phyloP scores from a whole-genome alignment of 2,113 vertebrate genomes.

The Carassius carassius region DNA sequence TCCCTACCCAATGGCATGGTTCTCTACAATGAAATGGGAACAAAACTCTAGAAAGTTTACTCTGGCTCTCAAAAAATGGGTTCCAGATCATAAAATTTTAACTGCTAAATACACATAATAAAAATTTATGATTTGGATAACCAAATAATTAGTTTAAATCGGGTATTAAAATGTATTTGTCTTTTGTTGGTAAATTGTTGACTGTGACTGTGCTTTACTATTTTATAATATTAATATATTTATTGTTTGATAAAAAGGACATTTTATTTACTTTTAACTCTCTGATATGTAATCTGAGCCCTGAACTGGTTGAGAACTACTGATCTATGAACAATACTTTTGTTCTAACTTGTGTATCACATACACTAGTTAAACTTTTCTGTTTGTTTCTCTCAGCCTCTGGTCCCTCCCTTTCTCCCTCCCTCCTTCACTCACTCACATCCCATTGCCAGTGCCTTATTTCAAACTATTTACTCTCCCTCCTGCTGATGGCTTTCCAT shows the following conservation, averaged over 20 bases:
- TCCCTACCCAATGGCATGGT: background rate
- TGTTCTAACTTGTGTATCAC: background rate
- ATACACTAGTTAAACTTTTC: background rate
- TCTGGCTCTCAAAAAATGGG: background rate
- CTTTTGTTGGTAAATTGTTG: no score
- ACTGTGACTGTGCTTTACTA: no score
- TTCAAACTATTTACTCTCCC: background rate
- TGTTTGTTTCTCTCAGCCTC: background rate
- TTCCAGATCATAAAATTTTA: background rate
- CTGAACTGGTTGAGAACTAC: background rate
- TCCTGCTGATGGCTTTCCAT: slow-evolving; percentile 2
- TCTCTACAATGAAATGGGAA: background rate
- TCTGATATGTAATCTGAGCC: background rate
- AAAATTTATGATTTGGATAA: background rate
- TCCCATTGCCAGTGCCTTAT: background rate
- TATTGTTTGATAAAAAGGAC: no score
- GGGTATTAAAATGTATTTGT: no score
- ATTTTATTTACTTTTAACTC: background rate
- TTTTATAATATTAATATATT: no score
- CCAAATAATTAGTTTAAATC: background rate
- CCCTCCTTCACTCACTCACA: slow-evolving; percentile 8
- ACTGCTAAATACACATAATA: background rate
- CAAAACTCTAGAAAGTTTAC: background rate
- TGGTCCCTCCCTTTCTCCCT: slow-evolving; percentile 3
- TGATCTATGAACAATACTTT: background rate